These are phyloP conservation scores for Apamea sordens DNA, from an alignment of 2,888 invertebrate species.

Conservation along the genomic window DNA sequence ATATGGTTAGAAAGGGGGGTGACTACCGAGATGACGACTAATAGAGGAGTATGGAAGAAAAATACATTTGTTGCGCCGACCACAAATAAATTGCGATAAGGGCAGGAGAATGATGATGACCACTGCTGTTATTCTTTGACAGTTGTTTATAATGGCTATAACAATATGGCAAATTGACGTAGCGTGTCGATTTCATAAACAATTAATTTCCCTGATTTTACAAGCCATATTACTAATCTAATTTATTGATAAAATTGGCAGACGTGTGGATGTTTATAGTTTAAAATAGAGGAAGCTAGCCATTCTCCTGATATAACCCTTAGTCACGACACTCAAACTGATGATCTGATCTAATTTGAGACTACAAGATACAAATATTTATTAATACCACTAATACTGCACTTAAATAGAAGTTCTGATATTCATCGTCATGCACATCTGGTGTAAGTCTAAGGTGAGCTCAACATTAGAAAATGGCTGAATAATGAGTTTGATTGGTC, in stretches of 20 bases:
- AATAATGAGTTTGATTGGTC: conserved; percentile 19
- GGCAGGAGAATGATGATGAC: too few relatives aligned
- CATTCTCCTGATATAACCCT: conserved; percentile 20
- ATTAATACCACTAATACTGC: conserved; percentile 18
- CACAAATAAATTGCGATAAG: too few relatives aligned
- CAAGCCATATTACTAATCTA: conserved; percentile 8
- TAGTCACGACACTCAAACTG: conserved; percentile 38
- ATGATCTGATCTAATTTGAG: conserved; percentile 32
- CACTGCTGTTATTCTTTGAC: too few relatives aligned
- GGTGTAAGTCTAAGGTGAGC: conserved; percentile 18
- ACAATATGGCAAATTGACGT: too few relatives aligned
- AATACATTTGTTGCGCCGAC: too few relatives aligned
- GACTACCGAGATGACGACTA: too few relatives aligned
- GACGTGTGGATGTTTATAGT: conserved; percentile 20
- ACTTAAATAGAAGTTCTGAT: conserved; percentile 31
- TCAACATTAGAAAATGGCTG: conserved; percentile 17
- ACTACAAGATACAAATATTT: conserved; percentile 23
- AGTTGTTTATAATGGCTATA: too few relatives aligned
- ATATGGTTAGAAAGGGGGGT: too few relatives aligned
- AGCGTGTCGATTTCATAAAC: too few relatives aligned
- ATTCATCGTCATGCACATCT: conserved; percentile 38
- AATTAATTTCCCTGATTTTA: too few relatives aligned
- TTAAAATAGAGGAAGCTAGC: conserved; percentile 11
- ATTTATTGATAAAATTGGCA: conserved; percentile 13
- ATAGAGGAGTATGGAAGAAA: too few relatives aligned